These are phyloP conservation scores for Pionites leucogaster DNA, from an alignment of 2,113 vertebrate species.

Conservation along the genomic window DNA sequence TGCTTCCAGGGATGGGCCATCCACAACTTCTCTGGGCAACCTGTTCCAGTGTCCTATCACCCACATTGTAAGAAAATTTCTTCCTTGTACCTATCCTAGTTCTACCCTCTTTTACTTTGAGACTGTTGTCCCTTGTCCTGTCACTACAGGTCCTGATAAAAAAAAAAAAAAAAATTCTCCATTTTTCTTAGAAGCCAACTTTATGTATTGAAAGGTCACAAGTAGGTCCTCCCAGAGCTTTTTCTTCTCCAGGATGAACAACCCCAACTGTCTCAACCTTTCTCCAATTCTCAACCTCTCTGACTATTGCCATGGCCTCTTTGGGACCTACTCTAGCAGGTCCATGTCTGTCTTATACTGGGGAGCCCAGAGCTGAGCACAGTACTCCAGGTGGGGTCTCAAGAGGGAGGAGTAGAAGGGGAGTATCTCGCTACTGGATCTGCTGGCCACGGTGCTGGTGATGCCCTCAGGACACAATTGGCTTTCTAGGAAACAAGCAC, in stretches of 20 bases:
- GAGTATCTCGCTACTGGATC: neutral
- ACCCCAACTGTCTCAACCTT: neutral
- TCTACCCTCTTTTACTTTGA: neutral
- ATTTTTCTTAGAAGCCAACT: neutral
- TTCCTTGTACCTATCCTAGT: neutral
- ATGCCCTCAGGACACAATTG: neutral
- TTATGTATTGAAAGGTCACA: neutral
- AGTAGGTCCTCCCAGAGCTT: neutral
- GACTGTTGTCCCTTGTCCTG: neutral
- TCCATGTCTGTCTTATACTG: neutral
- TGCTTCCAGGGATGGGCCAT: neutral
- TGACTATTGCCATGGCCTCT: neutral
- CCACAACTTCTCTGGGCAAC: neutral
- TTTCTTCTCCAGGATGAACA: neutral
- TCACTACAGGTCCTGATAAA: neutral
- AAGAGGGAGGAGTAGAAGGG: neutral
- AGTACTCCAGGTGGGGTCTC: neutral
- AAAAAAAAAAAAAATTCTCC: neutral
- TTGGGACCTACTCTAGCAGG: neutral
- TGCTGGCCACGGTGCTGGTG: neutral
- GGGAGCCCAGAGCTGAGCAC: neutral
- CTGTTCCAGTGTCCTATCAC: neutral
- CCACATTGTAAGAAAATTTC: neutral
- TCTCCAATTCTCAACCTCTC: neutral
- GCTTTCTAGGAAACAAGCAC: neutral